Evolutionary conservation across 1,140 invertebrate species (phyloP).

Genomic region (Hypsibius dujardini): DNA sequence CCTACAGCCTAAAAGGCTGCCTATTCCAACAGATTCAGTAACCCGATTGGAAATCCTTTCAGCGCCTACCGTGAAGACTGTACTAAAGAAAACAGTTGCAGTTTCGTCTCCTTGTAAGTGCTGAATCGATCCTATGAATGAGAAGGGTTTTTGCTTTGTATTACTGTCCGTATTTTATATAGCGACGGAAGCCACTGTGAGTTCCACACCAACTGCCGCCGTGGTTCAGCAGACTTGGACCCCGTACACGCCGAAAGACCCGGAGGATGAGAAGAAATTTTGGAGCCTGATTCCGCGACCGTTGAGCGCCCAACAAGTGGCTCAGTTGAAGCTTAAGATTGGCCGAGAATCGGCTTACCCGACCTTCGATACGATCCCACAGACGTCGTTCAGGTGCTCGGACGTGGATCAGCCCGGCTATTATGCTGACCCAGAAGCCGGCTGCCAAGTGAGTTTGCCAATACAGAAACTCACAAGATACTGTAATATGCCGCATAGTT

Average conservation of each 20-base stretch:
- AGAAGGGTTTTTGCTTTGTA: too few species aligned
- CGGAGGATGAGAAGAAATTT: slow-evolving; percentile 5
- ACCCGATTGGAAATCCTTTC: neutral
- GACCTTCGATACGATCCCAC: slow-evolving; percentile 23
- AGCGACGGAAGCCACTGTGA: too few species aligned
- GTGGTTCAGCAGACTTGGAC: too few species aligned
- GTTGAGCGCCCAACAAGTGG: neutral
- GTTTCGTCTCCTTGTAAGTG: too few species aligned
- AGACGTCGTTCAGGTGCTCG: slow-evolving; percentile 42
- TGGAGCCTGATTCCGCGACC: neutral
- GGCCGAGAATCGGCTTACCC: slow-evolving; percentile 23
- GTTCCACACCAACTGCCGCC: too few species aligned
- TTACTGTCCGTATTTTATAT: too few species aligned
- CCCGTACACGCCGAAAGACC: neutral
- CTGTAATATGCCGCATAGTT: slow-evolving; percentile 27
- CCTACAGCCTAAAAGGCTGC: too few species aligned
- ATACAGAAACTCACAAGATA: slow-evolving; percentile 17
- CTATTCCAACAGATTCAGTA: neutral
- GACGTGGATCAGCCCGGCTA: slow-evolving; percentile 42
- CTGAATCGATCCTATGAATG: too few species aligned
- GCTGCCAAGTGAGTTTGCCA: slow-evolving; percentile 44
- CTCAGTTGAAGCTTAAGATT: neutral
- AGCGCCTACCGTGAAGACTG: neutral
- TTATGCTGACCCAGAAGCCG: slow-evolving; percentile 53
- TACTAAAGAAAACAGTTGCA: neutral